Base-by-base conservation (phyloP, 2,797 vertebrate genomes). In the Eulemur rubriventer region DNA sequence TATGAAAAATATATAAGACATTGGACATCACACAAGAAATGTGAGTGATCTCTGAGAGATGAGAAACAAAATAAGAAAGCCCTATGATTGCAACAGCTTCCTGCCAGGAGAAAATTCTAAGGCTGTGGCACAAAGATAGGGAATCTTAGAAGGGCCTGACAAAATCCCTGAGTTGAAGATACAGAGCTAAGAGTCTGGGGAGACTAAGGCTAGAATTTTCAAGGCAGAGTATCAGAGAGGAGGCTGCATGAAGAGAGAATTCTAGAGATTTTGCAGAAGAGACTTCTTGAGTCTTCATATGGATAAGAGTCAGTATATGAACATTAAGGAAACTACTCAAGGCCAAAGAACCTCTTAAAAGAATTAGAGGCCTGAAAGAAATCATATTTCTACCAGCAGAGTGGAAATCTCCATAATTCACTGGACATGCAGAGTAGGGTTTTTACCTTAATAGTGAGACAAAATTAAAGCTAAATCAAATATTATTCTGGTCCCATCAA, bases 121-220 rank as follows among this genome's bases (percentile, higher is more conserved):
- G 26, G 33, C 59, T 0, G 3, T 6, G 33, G 8, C 16, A 20
- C 5, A 48, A 43, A 9, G 2, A 38, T 33, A 4, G 3, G 17
- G 28, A 61, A 55, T 11, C 4, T 7, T 46, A 26, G 33, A 59
- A 81, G 26, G 83, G 2, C 7, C 9, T 61, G 10, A 22, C 7
- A 84, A 12, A 80, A 33, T 35, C 4, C 10, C 6, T 50, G 41
- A 70, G 55, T 50, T 72, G 33, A n/a, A 65, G 46, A 76, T 30
- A 41, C 20, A 43, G 7, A 43, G 3, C 4, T 67, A 20, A 84
- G 35, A 24, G 4, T 43, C 2, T 92, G 59, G 38, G 35, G 22
- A 76, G 4, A 35, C 30, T n/a, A 35, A 67, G 48, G 16, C 57
- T 67, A 76, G 46, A 63, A 9, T 69, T 61, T n/a, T 69, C 28